phyloP scores from a whole-genome alignment of 2,888 invertebrate genomes.

The Psococerastis gibbosa region DNA sequence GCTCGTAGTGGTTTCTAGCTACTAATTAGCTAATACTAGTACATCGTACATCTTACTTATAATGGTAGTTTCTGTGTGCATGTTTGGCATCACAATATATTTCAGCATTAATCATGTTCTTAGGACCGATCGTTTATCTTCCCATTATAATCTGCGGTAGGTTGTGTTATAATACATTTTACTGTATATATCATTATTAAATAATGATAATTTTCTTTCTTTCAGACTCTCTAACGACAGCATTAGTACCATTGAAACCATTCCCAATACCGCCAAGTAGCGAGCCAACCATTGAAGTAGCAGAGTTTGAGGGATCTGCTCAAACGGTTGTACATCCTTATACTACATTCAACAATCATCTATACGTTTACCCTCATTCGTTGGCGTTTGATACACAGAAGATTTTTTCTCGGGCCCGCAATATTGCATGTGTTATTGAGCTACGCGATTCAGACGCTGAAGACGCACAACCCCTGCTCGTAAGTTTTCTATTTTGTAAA shows the following conservation, averaged over 20 bases:
- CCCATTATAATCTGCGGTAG: too few relatives aligned
- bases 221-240: constrained; percentile 67
- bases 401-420: constrained; percentile 77
- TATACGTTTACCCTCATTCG: constrained; percentile 77
- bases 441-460: constrained; percentile 65
- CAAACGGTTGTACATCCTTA: constrained; percentile 59
- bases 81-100: too few relatives aligned
- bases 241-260: constrained; percentile 65
- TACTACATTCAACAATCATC: constrained; percentile 68
- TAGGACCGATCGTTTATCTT: background rate
- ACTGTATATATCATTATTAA: background rate
- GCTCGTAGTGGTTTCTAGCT: too few relatives aligned
- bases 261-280: constrained; percentile 60
- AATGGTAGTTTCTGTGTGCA: too few relatives aligned
- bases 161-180: constrained; percentile 10
- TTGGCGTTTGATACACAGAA: constrained; percentile 84
- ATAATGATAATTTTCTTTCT: constrained; percentile 15
- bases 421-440: constrained; percentile 82
- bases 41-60: too few relatives aligned
- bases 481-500: constrained; percentile 25
- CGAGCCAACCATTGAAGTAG: constrained; percentile 63
- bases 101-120: background rate
- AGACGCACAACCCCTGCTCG: constrained; percentile 50
- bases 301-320: constrained; percentile 53
- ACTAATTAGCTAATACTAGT: too few relatives aligned